These are phyloP conservation scores for Actinopyga echinites DNA, from an alignment of 53 echinoderm and acorn worm species.

Conservation along the genomic window DNA sequence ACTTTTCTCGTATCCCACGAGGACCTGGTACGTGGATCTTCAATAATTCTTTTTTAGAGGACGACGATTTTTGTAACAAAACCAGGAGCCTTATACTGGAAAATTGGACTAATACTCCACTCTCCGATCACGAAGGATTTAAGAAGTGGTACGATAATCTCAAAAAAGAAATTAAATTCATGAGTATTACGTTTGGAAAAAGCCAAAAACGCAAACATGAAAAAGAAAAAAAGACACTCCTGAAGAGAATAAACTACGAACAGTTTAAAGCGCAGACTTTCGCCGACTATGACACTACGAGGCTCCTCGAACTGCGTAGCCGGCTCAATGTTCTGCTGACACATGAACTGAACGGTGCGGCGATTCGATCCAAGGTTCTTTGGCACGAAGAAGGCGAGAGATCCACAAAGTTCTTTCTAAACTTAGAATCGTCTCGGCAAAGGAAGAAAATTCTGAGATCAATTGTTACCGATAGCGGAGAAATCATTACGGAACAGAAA, in stretches of 20 bases:
- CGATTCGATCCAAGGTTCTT: neutral
- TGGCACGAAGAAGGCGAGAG: slow-evolving; percentile 13
- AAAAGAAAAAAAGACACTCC: neutral
- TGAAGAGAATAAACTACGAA: neutral
- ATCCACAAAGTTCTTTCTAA: neutral
- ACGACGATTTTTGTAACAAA: neutral
- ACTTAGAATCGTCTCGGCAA: neutral
- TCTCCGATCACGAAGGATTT: neutral
- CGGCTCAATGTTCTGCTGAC: neutral
- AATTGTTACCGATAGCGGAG: neutral
- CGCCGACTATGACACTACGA: neutral
- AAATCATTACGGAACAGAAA: neutral
- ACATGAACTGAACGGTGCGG: neutral
- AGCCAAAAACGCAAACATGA: neutral
- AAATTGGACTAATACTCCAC: neutral
- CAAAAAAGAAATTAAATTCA: neutral
- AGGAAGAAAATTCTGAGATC: neutral
- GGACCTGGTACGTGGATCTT: neutral
- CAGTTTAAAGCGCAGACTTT: neutral
- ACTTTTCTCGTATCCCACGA: neutral
- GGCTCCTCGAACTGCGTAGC: neutral
- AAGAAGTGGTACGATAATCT: neutral
- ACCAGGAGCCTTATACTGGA: neutral
- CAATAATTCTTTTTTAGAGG: neutral
- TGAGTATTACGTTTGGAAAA: neutral